A percentile compares a stretch with the other conserved stretches of the same genome.
These are phyloP conservation scores for Pherbina coryleti DNA, from an alignment of 2,888 invertebrate species.

Conservation along the genomic window DNA sequence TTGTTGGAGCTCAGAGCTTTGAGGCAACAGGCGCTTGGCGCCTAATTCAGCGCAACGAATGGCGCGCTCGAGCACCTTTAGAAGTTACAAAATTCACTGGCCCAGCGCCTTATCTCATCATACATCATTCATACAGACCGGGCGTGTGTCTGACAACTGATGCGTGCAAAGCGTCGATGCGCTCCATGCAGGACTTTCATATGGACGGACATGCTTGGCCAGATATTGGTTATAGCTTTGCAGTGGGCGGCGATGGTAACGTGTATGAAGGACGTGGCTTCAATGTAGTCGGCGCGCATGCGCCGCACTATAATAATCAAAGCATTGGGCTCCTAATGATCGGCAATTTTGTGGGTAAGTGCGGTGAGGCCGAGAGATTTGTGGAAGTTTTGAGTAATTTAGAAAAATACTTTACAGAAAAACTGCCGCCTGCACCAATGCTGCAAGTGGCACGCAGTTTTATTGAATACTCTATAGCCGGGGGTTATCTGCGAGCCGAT, in stretches of 20 bases:
- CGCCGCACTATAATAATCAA: slow-evolving; percentile 74
- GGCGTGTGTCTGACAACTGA: slow-evolving; percentile 42
- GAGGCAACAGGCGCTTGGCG: slow-evolving; percentile 40
- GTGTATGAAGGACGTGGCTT: slow-evolving; percentile 75
- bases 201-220: slow-evolving; percentile 61
- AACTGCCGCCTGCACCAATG: slow-evolving; percentile 73
- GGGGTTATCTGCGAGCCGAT: slow-evolving; percentile 71
- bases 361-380: background rate
- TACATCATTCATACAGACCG: slow-evolving; percentile 72
- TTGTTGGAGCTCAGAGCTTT: background rate
- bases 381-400: background rate
- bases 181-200: slow-evolving; percentile 62
- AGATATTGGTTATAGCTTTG: slow-evolving; percentile 66
- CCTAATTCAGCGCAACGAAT: slow-evolving; percentile 70
- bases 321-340: slow-evolving; percentile 78
- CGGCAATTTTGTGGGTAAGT: slow-evolving; percentile 64
- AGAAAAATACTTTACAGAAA: slow-evolving; percentile 66
- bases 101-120: slow-evolving; percentile 51
- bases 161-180: slow-evolving; percentile 58
- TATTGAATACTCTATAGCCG: slow-evolving; percentile 73
- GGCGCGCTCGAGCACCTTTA: slow-evolving; percentile 72
- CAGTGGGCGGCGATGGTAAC: slow-evolving; percentile 64
- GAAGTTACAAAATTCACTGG: slow-evolving; percentile 46
- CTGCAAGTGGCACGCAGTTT: slow-evolving; percentile 72
- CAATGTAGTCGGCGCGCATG: slow-evolving; percentile 76